These are phyloP conservation scores for Pelvicachromis taeniatus DNA, from an alignment of 2,113 vertebrate genomes.

Conservation along the genomic window DNA sequence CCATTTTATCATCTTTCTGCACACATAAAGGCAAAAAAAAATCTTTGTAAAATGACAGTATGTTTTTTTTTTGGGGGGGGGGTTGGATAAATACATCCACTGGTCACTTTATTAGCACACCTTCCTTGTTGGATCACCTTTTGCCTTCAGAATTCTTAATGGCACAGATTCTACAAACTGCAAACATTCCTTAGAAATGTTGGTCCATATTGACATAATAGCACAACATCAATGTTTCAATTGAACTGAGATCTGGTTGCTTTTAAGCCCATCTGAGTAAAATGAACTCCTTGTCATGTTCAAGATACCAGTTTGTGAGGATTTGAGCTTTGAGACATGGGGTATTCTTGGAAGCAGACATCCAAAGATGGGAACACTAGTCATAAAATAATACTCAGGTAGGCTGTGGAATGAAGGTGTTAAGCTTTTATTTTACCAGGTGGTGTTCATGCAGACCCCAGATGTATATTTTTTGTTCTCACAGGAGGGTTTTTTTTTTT, in stretches of 20 bases:
- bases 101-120: neutral
- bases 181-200: neutral
- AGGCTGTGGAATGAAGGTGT: too few species aligned
- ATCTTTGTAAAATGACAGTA: neutral
- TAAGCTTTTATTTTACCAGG: too few species aligned
- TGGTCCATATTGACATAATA: neutral
- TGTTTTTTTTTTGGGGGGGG: neutral
- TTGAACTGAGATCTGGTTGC: neutral
- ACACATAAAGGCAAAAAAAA: neutral
- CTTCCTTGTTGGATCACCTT: neutral
- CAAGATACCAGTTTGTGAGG: neutral
- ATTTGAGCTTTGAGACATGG: neutral
- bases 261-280: neutral
- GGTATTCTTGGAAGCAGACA: neutral
- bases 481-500: too few species aligned
- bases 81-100: neutral
- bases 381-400: too few species aligned
- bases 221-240: neutral
- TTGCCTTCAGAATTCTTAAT: neutral
- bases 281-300: neutral
- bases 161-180: neutral
- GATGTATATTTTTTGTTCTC: too few species aligned
- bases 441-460: too few species aligned
- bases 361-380: too few species aligned
- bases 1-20: neutral